A percentile compares a stretch with the other conserved stretches of the same genome.
Conservation (phyloP, 2,113 vertebrate species). For the Regulus satrapa region DNA sequence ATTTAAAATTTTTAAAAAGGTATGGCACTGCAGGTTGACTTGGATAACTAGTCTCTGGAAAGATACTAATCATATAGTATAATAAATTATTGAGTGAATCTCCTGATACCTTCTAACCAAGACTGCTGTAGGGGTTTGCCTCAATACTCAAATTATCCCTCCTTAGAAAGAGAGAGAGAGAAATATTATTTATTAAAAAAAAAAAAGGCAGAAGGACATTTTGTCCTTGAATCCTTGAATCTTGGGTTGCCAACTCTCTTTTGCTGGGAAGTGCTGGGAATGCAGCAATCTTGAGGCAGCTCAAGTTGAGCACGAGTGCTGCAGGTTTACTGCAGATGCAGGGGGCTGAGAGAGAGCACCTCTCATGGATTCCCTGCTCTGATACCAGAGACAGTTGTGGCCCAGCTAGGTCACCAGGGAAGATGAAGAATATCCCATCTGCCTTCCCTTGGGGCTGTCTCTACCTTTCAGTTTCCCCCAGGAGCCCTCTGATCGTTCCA, state of each 20-base stretch:
- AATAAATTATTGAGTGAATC: neutral
- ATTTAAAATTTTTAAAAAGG: neutral
- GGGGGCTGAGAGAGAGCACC: neutral
- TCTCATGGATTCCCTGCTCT: neutral
- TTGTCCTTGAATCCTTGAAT: neutral
- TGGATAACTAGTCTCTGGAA: neutral
- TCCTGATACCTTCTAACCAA: neutral
- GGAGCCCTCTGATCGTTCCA: neutral
- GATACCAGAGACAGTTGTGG: neutral
- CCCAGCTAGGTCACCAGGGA: neutral
- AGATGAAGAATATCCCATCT: neutral
- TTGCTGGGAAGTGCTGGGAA: neutral
- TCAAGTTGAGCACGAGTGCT: accelerated
- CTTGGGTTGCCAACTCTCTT: neutral
- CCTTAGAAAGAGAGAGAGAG: neutral
- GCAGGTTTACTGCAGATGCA: neutral
- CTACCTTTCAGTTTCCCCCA: neutral
- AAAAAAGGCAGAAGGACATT: neutral
- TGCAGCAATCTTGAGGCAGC: neutral
- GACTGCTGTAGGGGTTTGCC: neutral
- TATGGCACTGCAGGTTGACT: neutral
- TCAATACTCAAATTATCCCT: neutral
- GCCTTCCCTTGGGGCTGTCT: neutral
- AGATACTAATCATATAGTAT: neutral
- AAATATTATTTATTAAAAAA: neutral